Evolutionary conservation across 2,888 invertebrate species (phyloP).

Genomic region (Xylocampa areola): DNA sequence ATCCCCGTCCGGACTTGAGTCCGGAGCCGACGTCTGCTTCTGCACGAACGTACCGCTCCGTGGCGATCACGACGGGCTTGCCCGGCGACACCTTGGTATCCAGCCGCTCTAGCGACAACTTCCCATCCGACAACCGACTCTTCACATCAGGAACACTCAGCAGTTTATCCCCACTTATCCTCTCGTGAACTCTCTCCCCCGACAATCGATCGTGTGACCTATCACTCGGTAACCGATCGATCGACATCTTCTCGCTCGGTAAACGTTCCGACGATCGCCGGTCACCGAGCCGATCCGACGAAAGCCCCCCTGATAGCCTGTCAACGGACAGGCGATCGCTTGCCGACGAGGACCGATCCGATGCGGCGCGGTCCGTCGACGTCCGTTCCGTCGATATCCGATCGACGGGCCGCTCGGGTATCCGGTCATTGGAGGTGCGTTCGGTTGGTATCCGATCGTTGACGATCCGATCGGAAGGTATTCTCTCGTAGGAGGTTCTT

Average conservation of each 20-base stretch:
- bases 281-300: constrained; percentile 57
- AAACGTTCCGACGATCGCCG: constrained; percentile 60
- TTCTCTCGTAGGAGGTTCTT: constrained; percentile 55
- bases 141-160: constrained; percentile 55
- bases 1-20: constrained; percentile 74
- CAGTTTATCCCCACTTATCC: constrained; percentile 49
- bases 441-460: constrained; percentile 57
- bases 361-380: constrained; percentile 60
- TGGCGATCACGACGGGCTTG: constrained; percentile 55
- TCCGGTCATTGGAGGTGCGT: constrained; percentile 57
- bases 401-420: constrained; percentile 57
- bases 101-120: constrained; percentile 63
- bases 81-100: constrained; percentile 65
- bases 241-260: constrained; percentile 62
- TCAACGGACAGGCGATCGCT: constrained; percentile 67
- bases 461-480: constrained; percentile 49
- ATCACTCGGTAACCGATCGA: constrained; percentile 67
- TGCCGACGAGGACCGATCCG: constrained; percentile 64
- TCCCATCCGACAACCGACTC: constrained; percentile 70
- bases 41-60: constrained; percentile 76
- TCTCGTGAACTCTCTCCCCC: constrained; percentile 50
- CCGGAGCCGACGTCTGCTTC: constrained; percentile 85
- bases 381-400: constrained; percentile 60
- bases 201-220: constrained; percentile 67
- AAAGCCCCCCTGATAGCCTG: constrained; percentile 53